Percentiles rank a stretch among this genome's conserved stretches.
These are phyloP conservation scores for Scaptomyza montana DNA, from an alignment of 1,140 invertebrate species.

Conservation along the genomic window DNA sequence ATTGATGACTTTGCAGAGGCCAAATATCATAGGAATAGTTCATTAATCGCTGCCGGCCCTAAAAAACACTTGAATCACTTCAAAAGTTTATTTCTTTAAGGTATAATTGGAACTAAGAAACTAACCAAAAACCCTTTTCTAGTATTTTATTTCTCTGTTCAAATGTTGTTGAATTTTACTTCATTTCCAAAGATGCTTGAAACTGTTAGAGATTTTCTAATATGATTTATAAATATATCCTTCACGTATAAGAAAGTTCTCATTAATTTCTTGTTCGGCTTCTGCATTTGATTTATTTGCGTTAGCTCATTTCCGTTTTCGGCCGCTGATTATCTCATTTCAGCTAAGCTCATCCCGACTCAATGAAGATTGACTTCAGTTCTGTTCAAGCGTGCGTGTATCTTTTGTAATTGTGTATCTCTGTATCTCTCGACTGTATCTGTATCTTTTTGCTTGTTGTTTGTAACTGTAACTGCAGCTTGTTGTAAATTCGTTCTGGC, in stretches of 20 bases:
- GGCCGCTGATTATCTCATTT: constrained; percentile 66
- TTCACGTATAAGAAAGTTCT: too few species aligned
- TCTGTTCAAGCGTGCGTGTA: constrained; percentile 52
- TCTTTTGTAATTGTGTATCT: constrained; percentile 23
- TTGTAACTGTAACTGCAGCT: constrained; percentile 34
- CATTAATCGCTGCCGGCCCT: constrained; percentile 33
- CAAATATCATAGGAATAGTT: constrained; percentile 38
- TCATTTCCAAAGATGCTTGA: too few species aligned
- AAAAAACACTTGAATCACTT: constrained; percentile 1
- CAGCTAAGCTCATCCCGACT: constrained; percentile 19
- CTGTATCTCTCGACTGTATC: constrained; percentile 6
- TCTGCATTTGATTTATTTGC: constrained; percentile 70
- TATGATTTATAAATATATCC: too few species aligned
- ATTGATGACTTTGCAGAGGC: constrained; percentile 46
- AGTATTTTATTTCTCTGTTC: too few species aligned
- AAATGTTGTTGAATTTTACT: too few species aligned
- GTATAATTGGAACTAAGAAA: neutral
- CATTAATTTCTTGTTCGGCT: too few species aligned
- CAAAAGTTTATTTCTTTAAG: neutral
- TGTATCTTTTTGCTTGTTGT: constrained; percentile 11
- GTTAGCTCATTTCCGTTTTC: constrained; percentile 67
- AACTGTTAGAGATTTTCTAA: too few species aligned
- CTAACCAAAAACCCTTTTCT: too few species aligned
- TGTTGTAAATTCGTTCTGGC: constrained; percentile 78
- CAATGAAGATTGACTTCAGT: constrained; percentile 13